A percentile compares a stretch with the other conserved stretches of the same genome.
Evolutionary conservation across 2,113 vertebrate genomes (phyloP).

Genomic region (Abramis brama): DNA sequence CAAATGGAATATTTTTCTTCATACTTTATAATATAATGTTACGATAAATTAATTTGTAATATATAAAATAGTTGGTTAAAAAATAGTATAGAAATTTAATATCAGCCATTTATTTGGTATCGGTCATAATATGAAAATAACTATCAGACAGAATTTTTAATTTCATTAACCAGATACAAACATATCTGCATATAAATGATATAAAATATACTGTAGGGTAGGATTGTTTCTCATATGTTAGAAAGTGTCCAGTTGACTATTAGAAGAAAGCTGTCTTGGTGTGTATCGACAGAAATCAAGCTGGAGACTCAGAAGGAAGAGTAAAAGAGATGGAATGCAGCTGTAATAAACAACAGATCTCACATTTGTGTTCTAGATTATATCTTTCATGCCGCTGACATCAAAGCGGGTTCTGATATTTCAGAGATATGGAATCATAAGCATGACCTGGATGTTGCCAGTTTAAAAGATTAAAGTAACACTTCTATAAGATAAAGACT

Average conservation of each 20-base stretch:
- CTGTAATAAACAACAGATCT: slow-evolving; percentile 47
- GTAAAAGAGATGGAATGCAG: slow-evolving; percentile 30
- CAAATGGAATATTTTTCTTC: background rate
- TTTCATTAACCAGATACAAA: background rate
- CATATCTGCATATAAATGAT: background rate
- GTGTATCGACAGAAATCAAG: slow-evolving; percentile 28
- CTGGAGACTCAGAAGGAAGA: slow-evolving; percentile 12
- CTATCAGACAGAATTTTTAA: too few species aligned
- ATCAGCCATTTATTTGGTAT: too few species aligned
- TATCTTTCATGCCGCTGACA: slow-evolving; percentile 35
- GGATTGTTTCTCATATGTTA: slow-evolving; percentile 36
- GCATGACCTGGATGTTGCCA: slow-evolving; percentile 27
- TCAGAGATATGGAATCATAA: slow-evolving; percentile 38
- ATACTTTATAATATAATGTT: background rate
- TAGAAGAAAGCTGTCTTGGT: slow-evolving; percentile 39
- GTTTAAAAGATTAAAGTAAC: slow-evolving; percentile 40
- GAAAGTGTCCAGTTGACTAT: slow-evolving; percentile 28
- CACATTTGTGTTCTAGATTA: slow-evolving; percentile 36
- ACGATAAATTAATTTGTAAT: background rate
- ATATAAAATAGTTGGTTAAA: too few species aligned
- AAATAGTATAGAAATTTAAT: too few species aligned
- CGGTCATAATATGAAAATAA: too few species aligned
- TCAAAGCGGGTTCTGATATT: slow-evolving; percentile 38
- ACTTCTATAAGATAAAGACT: slow-evolving; percentile 41
- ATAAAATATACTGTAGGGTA: background rate